Conservation (phyloP, 2,888 invertebrate genomes). For the Strigamia maritima region DNA sequence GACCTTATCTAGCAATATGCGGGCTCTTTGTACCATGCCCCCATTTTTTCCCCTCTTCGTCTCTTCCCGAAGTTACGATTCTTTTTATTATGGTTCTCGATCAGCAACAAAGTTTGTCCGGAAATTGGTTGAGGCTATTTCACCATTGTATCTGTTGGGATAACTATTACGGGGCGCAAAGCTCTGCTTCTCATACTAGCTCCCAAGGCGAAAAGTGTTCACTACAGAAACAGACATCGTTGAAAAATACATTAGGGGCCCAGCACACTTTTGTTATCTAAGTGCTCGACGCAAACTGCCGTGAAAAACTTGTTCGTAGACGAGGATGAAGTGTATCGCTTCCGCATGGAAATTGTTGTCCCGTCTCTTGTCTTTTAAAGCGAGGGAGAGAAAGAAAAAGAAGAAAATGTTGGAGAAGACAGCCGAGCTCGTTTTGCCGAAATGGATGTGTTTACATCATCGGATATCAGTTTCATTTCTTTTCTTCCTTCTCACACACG, state of each 20-base stretch:
- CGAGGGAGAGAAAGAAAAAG: neutral
- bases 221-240: constrained; percentile 6
- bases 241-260: constrained; percentile 27
- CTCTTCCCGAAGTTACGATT: neutral
- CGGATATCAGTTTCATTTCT: constrained; percentile 13
- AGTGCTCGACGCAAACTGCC: constrained; percentile 26
- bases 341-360: constrained; percentile 22
- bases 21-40: neutral
- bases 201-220: constrained; percentile 20
- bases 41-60: neutral
- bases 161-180: constrained; percentile 1
- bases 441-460: constrained; percentile 28
- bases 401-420: neutral
- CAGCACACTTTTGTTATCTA: constrained; percentile 16
- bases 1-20: constrained; percentile 4
- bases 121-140: constrained; percentile 25
- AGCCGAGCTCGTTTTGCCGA: neutral
- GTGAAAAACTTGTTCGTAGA: constrained; percentile 17
- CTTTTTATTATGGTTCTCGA: constrained; percentile 12
- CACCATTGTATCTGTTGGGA: constrained; percentile 24
- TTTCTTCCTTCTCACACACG: neutral
- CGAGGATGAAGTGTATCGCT: constrained; percentile 26
- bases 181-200: neutral
- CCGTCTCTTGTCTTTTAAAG: constrained; percentile 14
- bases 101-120: constrained; percentile 19